Evolutionary conservation across 2,113 vertebrate species (phyloP), one percentile per base, ranked within the genome.

Genomic region (Nesogale talazaci): DNA sequence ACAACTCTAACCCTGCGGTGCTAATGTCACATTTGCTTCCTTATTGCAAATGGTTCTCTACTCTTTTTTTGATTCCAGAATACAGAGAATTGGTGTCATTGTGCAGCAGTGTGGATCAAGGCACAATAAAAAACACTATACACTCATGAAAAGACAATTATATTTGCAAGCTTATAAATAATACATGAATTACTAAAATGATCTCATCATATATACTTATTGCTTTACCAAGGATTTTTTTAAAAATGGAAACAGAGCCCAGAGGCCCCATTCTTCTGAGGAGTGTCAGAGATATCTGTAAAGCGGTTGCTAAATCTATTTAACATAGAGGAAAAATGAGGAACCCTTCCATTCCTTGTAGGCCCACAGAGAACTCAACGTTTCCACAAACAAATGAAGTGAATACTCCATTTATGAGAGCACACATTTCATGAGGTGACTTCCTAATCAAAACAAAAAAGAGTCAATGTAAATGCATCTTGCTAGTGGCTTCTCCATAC

Each of bases 371-470:
- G 89, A 86, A 94, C 20, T 94, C 67, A 95, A 63, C 83, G 95
- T 91, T 96, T 95, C 88, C 72, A 74, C 95, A 92, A 95, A 97
- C 89, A 92, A 95, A 87, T 96, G 94, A 96, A 93, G 93, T 63
- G 63, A 96, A 95, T 86, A 96, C 96, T 78, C 83, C 94, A 95
- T 91, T 96, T 92, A 80, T 97, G 96, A 97, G 81, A 96, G 89
- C 90, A 96, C 94, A 96, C 88, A 95, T 95, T 94, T 97, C 95
- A 95, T 93, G 91, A 95, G 89, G 89, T 91, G 81, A 6, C 93
- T 96, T 97, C 96, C 94, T 94, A 96, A 92, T 97, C 96, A 94
- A 88, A 93, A 97, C 59, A 86, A 97, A 93, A 96, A 95, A 88
- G 94, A 81, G 94, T 96, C 97, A 91, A 93, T 95, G 69, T 84